phyloP scores from a whole-genome alignment of 2,888 invertebrate genomes.

The Criorhina ranunculi region DNA sequence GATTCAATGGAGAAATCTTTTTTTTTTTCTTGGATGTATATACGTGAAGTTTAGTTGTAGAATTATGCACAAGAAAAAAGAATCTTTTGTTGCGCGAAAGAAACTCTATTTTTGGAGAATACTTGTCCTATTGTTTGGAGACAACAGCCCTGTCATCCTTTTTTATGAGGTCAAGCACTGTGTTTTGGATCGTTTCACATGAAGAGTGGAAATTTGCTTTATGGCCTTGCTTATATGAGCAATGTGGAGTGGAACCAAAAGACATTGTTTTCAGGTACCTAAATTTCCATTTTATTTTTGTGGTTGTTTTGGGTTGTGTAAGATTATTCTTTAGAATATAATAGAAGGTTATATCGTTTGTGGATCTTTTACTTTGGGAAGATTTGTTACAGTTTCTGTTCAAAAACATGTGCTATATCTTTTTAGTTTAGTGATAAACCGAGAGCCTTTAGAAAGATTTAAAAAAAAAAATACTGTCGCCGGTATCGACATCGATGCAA shows the following conservation, averaged over 20 bases:
- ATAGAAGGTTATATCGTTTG: too few species aligned
- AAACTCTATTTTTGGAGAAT: neutral
- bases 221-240: neutral
- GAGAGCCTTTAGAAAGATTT: too few species aligned
- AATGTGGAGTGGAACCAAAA: neutral
- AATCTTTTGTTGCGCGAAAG: neutral
- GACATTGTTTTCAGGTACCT: neutral
- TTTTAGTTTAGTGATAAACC: too few species aligned
- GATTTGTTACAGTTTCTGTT: too few species aligned
- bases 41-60: neutral
- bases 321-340: too few species aligned
- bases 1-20: constrained; percentile 6
- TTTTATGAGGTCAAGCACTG: constrained; percentile 12
- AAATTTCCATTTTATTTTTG: too few species aligned
- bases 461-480: too few species aligned
- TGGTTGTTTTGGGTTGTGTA: too few species aligned
- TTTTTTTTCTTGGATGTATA: too few species aligned
- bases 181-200: constrained; percentile 1
- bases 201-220: neutral
- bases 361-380: too few species aligned
- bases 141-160: neutral
- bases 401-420: too few species aligned
- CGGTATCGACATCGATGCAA: too few species aligned
- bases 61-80: neutral
- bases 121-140: neutral